These are phyloP conservation scores for Ectemnius continuus DNA, from an alignment of 2,888 invertebrate species.

Conservation along the genomic window DNA sequence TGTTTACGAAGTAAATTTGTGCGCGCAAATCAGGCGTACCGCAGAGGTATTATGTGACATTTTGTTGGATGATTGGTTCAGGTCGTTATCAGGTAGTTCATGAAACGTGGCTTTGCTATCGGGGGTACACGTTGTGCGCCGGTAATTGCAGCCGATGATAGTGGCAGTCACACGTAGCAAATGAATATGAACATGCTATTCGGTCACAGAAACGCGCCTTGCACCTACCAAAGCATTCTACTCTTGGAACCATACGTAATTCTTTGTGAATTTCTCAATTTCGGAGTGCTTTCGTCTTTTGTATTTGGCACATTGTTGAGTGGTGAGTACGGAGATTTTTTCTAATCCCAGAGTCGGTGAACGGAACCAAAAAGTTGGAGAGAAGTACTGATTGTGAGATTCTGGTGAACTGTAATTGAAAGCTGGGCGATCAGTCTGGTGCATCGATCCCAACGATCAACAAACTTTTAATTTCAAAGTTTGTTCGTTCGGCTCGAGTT, in stretches of 20 bases:
- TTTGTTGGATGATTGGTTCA: constrained; percentile 58
- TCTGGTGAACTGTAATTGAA: too few species aligned
- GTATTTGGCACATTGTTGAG: too few species aligned
- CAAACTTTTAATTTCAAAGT: constrained; percentile 75
- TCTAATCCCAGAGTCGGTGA: too few species aligned
- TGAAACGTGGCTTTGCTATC: constrained; percentile 69
- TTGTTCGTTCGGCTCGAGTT: constrained; percentile 79
- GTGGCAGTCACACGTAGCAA: constrained; percentile 59
- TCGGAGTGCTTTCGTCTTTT: not conserved
- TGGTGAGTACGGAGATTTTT: too few species aligned
- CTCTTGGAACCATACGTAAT: constrained; percentile 18
- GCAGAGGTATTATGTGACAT: constrained; percentile 25
- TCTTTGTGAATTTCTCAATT: constrained; percentile 4
- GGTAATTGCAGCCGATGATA: constrained; percentile 70
- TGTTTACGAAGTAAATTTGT: too few species aligned
- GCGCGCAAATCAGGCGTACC: too few species aligned
- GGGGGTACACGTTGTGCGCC: constrained; percentile 65
- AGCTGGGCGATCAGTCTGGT: constrained; percentile 59
- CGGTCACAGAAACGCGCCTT: constrained; percentile 68
- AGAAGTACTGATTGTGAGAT: too few species aligned
- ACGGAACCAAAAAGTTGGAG: too few species aligned
- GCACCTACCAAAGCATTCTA: constrained; percentile 38
- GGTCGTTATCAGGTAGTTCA: constrained; percentile 64
- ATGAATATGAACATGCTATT: constrained; percentile 70
- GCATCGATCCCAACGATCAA: constrained; percentile 77